These are phyloP conservation scores for Fukomys damarensis DNA, from an alignment of 2,113 vertebrate species.

Conservation along the genomic window DNA sequence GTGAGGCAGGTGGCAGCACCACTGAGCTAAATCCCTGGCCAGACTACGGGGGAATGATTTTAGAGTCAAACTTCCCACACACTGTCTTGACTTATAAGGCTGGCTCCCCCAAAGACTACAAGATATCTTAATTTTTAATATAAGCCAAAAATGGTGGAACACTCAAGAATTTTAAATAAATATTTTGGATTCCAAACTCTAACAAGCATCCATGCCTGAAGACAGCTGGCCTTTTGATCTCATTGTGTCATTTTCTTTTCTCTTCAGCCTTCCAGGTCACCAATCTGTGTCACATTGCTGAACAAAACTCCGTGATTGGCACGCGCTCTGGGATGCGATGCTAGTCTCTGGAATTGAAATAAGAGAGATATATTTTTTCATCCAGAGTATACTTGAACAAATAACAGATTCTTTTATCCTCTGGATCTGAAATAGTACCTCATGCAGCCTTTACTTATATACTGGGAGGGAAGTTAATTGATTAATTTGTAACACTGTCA, in stretches of 20 bases:
- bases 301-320: neutral
- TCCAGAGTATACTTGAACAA: neutral
- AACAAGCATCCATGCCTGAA: neutral
- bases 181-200: neutral
- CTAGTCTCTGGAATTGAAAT: conserved; percentile 47
- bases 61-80: neutral
- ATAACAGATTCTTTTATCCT: conserved; percentile 19
- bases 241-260: conserved; percentile 58
- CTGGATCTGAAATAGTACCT: neutral
- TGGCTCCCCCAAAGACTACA: neutral
- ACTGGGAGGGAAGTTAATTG: neutral
- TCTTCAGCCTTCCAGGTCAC: conserved; percentile 39
- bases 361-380: conserved; percentile 57
- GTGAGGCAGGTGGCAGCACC: too few species aligned
- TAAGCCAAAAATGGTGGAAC: neutral
- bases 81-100: neutral
- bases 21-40: too few species aligned
- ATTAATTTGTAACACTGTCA: neutral
- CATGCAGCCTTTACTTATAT: neutral
- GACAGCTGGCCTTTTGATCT: conserved; percentile 6
- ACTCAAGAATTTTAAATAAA: neutral
- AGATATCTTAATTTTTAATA: conserved; percentile 28
- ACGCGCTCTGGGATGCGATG: neutral
- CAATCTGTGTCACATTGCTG: conserved; percentile 11
- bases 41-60: neutral